A percentile compares a stretch with the other conserved stretches of the same genome.
Conservation (phyloP, 2,888 invertebrate genomes). For the Lysandra coridon region DNA sequence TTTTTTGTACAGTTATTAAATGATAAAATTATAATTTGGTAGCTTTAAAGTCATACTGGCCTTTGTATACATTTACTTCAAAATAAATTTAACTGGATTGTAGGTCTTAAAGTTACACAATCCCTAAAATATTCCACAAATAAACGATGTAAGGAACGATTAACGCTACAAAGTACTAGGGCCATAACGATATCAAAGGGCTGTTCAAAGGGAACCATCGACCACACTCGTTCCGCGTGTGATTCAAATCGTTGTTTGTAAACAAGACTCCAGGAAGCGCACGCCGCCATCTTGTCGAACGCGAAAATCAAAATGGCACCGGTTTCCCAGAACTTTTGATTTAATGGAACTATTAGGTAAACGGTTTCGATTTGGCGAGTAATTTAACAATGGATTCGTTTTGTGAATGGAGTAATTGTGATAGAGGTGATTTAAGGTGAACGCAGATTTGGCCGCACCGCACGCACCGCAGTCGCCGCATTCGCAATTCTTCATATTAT, state of each 20-base stretch:
- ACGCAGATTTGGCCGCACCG: too few relatives aligned
- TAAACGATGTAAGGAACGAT: conserved; percentile 9
- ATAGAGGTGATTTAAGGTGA: background rate
- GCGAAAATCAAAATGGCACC: conserved; percentile 52
- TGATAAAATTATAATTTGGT: too few relatives aligned
- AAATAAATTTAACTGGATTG: background rate
- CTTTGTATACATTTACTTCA: background rate
- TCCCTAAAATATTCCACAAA: background rate
- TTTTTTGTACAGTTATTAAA: too few relatives aligned
- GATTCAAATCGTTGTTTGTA: conserved; percentile 57
- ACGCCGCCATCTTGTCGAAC: conserved; percentile 52
- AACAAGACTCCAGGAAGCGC: conserved; percentile 55
- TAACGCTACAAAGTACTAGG: conserved; percentile 3
- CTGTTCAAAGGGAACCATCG: conserved; percentile 45
- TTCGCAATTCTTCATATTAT: too few relatives aligned
- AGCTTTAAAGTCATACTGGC: background rate
- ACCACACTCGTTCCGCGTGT: conserved; percentile 50
- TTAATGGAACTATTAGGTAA: conserved; percentile 62
- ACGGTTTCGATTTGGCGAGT: conserved; percentile 46
- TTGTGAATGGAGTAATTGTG: background rate
- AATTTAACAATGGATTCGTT: conserved; percentile 38
- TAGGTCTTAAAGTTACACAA: background rate
- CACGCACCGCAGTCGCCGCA: too few relatives aligned
- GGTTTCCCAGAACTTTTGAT: conserved; percentile 59
- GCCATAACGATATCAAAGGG: conserved; percentile 9